A percentile compares a stretch with the other conserved stretches of the same genome.
These are phyloP conservation scores for Nymphalis c-album DNA, from an alignment of 2,888 invertebrate species.

Conservation along the genomic window DNA sequence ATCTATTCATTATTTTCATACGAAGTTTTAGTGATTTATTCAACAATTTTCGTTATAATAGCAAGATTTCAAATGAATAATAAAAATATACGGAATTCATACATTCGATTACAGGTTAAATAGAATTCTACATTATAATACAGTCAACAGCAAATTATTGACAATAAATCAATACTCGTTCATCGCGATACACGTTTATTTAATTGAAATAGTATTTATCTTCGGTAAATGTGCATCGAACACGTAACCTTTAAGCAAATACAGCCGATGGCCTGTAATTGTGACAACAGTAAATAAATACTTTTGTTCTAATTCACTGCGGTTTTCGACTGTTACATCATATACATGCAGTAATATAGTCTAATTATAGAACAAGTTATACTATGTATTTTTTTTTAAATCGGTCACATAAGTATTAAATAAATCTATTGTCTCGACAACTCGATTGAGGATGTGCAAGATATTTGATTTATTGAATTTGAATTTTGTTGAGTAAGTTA, in stretches of 20 bases:
- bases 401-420: too few relatives aligned
- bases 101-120: background rate
- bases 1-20: too few relatives aligned
- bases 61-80: background rate
- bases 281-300: conserved; percentile 6
- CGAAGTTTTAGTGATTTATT: too few relatives aligned
- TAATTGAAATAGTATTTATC: conserved; percentile 8
- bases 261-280: conserved; percentile 9
- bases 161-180: conserved; percentile 7
- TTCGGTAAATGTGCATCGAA: conserved; percentile 8
- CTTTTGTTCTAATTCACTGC: conserved; percentile 20
- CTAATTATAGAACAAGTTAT: background rate
- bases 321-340: background rate
- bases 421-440: too few relatives aligned
- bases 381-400: background rate
- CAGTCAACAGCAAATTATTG: background rate
- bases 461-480: too few relatives aligned
- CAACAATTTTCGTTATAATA: too few relatives aligned
- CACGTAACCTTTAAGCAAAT: conserved; percentile 6
- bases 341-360: background rate
- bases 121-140: background rate
- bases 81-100: background rate
- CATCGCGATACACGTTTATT: conserved; percentile 5
- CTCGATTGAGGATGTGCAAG: too few relatives aligned
- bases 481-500: too few relatives aligned